These are phyloP conservation scores for Adoxophyes honmai DNA, from an alignment of 1,140 invertebrate species.

Conservation along the genomic window DNA sequence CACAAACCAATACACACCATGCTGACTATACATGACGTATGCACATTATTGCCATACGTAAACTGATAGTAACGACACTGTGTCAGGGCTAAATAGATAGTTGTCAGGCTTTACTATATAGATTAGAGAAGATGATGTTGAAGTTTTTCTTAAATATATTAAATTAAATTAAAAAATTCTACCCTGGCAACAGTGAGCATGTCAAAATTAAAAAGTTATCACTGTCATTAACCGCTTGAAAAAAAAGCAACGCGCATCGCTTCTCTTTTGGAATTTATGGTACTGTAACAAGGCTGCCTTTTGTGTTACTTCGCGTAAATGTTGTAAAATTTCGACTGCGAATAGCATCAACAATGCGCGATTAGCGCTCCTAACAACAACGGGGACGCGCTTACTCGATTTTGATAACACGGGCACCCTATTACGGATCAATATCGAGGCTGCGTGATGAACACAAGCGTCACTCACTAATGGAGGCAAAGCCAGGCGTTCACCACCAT, in stretches of 20 bases:
- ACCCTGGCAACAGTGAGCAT: conserved; percentile 3
- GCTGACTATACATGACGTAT: too few species aligned
- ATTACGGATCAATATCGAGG: conserved; percentile 65
- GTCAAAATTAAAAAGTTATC: conserved; percentile 21
- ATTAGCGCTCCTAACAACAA: conserved; percentile 39
- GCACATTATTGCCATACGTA: too few species aligned
- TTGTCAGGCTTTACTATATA: too few species aligned
- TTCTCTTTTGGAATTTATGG: conserved; percentile 77
- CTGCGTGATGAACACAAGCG: conserved; percentile 47
- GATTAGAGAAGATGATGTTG: too few species aligned
- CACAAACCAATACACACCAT: too few species aligned
- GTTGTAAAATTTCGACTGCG: conserved; percentile 47
- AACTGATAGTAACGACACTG: too few species aligned
- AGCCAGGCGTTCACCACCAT: conserved; percentile 62
- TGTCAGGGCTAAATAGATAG: too few species aligned
- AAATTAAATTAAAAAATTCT: not conserved
- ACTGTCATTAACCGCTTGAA: conserved; percentile 51
- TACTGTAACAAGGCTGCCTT: conserved; percentile 74
- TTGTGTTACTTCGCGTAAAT: conserved; percentile 59
- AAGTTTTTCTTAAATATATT: too few species aligned
- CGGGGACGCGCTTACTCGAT: conserved; percentile 32
- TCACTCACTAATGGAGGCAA: conserved; percentile 63
- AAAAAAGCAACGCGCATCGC: conserved; percentile 73
- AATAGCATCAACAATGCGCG: conserved; percentile 58
- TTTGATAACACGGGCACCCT: conserved; percentile 29